Evolutionary conservation across 1,140 invertebrate genomes (phyloP).

Genomic region (Drosophila leontia): DNA sequence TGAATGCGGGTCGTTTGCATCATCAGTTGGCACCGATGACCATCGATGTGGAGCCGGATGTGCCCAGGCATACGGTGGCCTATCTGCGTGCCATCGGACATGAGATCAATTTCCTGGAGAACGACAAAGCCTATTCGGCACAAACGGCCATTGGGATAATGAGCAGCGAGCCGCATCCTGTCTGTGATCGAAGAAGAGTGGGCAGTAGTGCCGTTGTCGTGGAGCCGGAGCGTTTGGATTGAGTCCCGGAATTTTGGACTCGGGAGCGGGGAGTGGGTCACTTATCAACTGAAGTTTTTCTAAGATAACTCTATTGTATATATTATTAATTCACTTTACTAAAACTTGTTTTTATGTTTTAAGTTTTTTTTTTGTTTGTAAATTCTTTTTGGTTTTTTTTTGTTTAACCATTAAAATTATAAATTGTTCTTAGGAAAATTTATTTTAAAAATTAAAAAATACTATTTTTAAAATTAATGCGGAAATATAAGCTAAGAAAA

Average conservation of each 20-base stretch:
- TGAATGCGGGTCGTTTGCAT: constrained; percentile 94
- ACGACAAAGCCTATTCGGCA: constrained; percentile 86
- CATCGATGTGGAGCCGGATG: constrained; percentile 85
- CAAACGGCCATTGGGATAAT: constrained; percentile 85
- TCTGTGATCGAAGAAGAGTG: constrained; percentile 85
- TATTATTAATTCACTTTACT: not conserved
- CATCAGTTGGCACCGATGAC: constrained; percentile 96
- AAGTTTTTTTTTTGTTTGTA: no score
- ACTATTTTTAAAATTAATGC: no score
- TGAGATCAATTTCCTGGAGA: constrained; percentile 80
- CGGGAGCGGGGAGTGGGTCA: not conserved
- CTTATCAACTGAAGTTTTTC: not conserved
- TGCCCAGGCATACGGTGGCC: constrained; percentile 70
- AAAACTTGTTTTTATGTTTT: no score
- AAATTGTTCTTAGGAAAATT: no score
- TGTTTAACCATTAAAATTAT: no score
- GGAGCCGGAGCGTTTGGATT: constrained; percentile 46
- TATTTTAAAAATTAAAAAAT: no score
- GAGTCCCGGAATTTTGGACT: not conserved
- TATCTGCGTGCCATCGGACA: constrained; percentile 84
- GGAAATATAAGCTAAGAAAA: no score
- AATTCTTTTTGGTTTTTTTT: no score
- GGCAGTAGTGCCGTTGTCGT: constrained; percentile 86
- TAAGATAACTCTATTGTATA: constrained; percentile 6
- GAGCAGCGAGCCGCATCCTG: constrained; percentile 74